phyloP scores from a whole-genome alignment of 1,140 invertebrate species.

The Orius laevigatus region DNA sequence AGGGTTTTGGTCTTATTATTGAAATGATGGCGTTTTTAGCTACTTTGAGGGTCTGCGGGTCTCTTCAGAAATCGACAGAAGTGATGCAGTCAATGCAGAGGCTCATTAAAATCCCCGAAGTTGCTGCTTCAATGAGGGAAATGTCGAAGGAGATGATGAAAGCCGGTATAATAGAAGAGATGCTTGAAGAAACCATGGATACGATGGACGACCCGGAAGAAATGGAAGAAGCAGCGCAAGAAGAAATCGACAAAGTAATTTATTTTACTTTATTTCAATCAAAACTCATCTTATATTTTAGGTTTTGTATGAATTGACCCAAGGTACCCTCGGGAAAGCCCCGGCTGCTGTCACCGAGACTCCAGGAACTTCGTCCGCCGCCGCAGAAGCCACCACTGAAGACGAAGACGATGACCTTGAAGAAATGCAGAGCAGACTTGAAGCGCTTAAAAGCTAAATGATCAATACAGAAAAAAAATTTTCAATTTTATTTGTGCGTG shows the following conservation, averaged over 20 bases:
- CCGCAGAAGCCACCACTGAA: constrained; percentile 34
- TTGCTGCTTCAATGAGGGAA: constrained; percentile 91
- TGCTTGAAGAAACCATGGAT: constrained; percentile 97
- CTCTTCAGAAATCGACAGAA: constrained; percentile 82
- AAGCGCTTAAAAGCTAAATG: constrained; percentile 46
- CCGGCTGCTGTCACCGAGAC: constrained; percentile 40
- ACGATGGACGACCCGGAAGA: constrained; percentile 75
- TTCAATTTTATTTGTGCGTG: constrained; percentile 3
- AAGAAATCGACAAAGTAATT: constrained; percentile 76
- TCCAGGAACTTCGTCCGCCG: constrained; percentile 44
- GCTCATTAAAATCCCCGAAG: constrained; percentile 76
- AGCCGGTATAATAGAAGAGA: constrained; percentile 97
- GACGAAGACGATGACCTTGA: constrained; percentile 57
- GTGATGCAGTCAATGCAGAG: constrained; percentile 96
- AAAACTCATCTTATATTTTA: constrained; percentile 25
- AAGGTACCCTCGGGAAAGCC: constrained; percentile 80
- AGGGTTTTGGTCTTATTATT: neutral
- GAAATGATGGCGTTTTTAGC: constrained; percentile 34
- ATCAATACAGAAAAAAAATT: neutral
- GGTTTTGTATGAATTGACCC: constrained; percentile 90
- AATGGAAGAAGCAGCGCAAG: constrained; percentile 81
- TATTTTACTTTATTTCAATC: neutral
- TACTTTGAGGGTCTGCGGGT: constrained; percentile 75
- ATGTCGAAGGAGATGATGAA: constrained; percentile 98
- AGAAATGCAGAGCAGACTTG: constrained; percentile 69